phyloP scores from a whole-genome alignment of 2,113 vertebrate species.

The Protobothrops flavoviridis region DNA sequence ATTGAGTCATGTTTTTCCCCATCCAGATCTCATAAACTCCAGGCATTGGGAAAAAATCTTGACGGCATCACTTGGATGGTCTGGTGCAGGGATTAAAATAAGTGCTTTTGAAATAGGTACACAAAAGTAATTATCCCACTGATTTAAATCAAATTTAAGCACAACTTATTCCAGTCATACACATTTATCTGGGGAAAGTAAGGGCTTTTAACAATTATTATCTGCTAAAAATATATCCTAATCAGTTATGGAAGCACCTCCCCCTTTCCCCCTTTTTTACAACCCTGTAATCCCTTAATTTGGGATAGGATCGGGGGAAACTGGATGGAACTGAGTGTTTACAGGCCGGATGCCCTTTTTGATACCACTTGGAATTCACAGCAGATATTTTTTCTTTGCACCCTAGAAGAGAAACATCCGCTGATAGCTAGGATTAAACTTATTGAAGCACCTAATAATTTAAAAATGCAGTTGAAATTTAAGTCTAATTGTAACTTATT shows the following conservation, averaged over 20 bases:
- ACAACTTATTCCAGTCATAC: background rate
- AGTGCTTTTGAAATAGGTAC: background rate
- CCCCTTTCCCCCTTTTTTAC: background rate
- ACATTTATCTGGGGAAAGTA: background rate
- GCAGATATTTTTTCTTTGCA: background rate
- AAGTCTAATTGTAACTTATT: background rate
- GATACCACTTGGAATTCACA: background rate
- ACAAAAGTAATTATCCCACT: background rate
- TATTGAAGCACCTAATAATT: background rate
- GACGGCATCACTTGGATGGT: background rate
- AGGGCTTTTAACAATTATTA: background rate
- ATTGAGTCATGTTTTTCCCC: background rate
- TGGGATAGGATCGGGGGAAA: background rate
- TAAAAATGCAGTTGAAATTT: background rate
- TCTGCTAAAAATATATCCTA: background rate
- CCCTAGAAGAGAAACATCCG: background rate
- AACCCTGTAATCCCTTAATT: background rate
- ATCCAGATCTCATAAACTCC: background rate
- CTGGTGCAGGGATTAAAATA: background rate
- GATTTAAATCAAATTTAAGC: background rate
- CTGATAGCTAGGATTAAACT: background rate
- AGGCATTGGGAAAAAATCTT: background rate
- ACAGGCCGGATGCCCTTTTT: background rate
- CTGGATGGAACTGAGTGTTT: background rate
- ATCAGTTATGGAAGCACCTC: background rate